phyloP scores from a whole-genome alignment of 2,113 vertebrate genomes.

The Clarias batrachus region DNA sequence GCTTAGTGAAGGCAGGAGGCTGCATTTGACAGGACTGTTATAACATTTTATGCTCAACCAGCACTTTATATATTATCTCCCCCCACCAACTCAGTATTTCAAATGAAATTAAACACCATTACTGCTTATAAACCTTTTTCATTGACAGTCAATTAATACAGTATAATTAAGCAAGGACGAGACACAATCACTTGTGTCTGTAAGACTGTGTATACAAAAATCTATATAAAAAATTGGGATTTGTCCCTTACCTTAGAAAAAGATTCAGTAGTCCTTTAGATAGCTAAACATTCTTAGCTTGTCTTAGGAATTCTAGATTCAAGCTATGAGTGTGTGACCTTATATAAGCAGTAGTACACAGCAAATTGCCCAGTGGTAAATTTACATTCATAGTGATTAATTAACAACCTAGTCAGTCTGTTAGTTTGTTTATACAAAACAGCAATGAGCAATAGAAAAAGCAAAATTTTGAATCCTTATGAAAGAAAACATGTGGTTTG shows the following conservation, averaged over 20 bases:
- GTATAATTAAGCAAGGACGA: background rate
- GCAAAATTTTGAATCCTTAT: background rate
- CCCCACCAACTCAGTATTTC: background rate
- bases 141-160: conserved; percentile 25
- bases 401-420: background rate
- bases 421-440: background rate
- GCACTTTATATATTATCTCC: conserved; percentile 6
- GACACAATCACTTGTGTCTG: background rate
- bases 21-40: conserved; percentile 13
- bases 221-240: background rate
- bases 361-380: too few species aligned
- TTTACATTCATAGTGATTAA: too few species aligned
- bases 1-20: conserved; percentile 21
- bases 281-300: background rate
- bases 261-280: background rate
- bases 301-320: background rate
- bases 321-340: background rate
- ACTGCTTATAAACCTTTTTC: background rate
- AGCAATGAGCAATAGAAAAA: background rate
- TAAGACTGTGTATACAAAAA: background rate
- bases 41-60: background rate
- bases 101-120: conserved; percentile 37
- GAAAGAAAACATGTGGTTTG: background rate
- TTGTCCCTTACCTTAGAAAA: background rate
- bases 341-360: background rate